A percentile compares a stretch with the other conserved stretches of the same genome.
These are phyloP conservation scores for Gryon sp. DNA, from an alignment of 1,140 invertebrate genomes.

Conservation along the genomic window DNA sequence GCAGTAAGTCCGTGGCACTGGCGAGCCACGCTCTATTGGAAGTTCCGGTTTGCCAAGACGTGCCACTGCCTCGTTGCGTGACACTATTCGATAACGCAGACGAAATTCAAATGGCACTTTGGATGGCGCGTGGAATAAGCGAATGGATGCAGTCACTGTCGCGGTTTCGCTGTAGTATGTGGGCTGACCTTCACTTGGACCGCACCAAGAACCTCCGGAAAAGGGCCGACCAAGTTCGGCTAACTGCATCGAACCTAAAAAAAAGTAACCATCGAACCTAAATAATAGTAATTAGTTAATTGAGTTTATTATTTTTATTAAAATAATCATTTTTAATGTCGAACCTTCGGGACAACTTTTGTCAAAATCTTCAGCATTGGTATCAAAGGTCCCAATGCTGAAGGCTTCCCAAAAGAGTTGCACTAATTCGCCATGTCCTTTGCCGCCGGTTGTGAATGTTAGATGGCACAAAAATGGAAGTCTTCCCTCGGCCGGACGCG, in stretches of 20 bases:
- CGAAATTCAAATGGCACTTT: conserved; percentile 86
- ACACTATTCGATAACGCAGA: conserved; percentile 88
- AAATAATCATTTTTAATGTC: too few relatives aligned
- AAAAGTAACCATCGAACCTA: too few relatives aligned
- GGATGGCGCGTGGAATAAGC: conserved; percentile 84
- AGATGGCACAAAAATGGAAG: conserved; percentile 92
- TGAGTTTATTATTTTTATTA: too few relatives aligned
- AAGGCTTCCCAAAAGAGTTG: conserved; percentile 91
- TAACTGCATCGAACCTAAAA: conserved; percentile 90
- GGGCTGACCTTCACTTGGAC: conserved; percentile 85
- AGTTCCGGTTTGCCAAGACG: conserved; percentile 86
- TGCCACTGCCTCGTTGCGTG: conserved; percentile 86
- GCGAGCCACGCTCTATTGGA: conserved; percentile 87
- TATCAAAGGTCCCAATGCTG: conserved; percentile 87
- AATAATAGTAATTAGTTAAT: too few relatives aligned
- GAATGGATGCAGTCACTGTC: conserved; percentile 88
- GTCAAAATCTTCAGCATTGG: conserved; percentile 79
- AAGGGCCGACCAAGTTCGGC: conserved; percentile 89
- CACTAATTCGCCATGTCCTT: conserved; percentile 90
- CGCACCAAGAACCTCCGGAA: conserved; percentile 92
- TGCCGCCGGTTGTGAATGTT: conserved; percentile 92
- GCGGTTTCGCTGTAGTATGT: conserved; percentile 92
- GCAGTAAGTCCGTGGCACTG: conserved; percentile 92
- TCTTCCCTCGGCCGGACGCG: conserved; percentile 83
- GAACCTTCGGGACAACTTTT: conserved; percentile 87